Evolutionary conservation across 1,140 invertebrate species (phyloP).

Genomic region (Paralvinella palmiformis): DNA sequence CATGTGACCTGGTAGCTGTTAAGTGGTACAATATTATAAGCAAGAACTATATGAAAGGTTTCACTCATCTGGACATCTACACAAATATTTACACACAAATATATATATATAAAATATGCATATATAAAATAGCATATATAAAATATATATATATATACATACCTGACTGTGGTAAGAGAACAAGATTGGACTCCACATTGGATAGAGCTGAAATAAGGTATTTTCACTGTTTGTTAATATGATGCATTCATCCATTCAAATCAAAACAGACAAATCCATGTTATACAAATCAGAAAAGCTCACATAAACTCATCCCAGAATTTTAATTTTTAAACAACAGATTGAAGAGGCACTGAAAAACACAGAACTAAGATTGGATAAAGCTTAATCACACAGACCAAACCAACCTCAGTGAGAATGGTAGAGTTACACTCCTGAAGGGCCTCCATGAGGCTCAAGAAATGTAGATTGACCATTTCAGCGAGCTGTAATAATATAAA

Average conservation of each 20-base stretch:
- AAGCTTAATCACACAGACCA: no score
- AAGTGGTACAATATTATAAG: conserved; percentile 21
- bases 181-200: conserved; percentile 75
- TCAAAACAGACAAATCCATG: no score
- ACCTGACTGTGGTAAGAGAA: conserved; percentile 80
- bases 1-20: conserved; percentile 80
- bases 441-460: conserved; percentile 90
- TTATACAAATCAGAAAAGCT: neutral
- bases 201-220: conserved; percentile 55
- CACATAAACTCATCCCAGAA: neutral
- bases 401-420: conserved; percentile 60
- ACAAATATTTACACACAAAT: neutral
- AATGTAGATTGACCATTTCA: conserved; percentile 96
- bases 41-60: neutral
- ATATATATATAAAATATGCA: no score
- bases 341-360: no score
- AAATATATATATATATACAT: no score
- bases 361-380: no score
- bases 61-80: neutral
- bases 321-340: neutral
- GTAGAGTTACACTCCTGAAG: conserved; percentile 92
- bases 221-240: no score
- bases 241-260: no score
- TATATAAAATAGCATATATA: no score
- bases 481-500: conserved; percentile 79